phyloP scores from a whole-genome alignment of 2,888 invertebrate genomes.

The Callimorpha dominula region DNA sequence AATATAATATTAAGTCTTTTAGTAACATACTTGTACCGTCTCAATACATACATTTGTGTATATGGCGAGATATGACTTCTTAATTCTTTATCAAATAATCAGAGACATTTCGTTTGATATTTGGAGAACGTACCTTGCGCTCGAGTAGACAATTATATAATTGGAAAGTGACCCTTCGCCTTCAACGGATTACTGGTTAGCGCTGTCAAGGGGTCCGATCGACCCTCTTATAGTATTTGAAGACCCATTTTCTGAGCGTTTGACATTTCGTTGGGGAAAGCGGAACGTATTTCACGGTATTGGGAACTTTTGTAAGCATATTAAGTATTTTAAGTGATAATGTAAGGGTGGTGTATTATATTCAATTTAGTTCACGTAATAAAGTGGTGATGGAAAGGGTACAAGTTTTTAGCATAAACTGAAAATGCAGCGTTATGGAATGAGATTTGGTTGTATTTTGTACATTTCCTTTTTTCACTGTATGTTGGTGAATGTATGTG shows the following conservation, averaged over 20 bases:
- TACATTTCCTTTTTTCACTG: too few species aligned
- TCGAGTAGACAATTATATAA: slow-evolving; percentile 71
- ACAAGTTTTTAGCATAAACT: neutral
- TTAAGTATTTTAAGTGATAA: slow-evolving; percentile 65
- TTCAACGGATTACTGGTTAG: slow-evolving; percentile 80
- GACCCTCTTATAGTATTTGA: slow-evolving; percentile 59
- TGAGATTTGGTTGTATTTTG: too few species aligned
- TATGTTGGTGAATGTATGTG: too few species aligned
- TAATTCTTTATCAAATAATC: slow-evolving; percentile 18
- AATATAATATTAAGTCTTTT: neutral
- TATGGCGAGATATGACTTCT: neutral
- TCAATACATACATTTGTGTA: neutral
- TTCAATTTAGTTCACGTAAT: slow-evolving; percentile 49
- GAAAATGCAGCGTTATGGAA: neutral
- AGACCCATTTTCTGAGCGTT: slow-evolving; percentile 51
- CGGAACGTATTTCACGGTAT: slow-evolving; percentile 73
- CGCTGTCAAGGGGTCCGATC: slow-evolving; percentile 71
- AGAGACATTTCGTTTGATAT: slow-evolving; percentile 53
- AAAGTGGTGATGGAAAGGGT: slow-evolving; percentile 13
- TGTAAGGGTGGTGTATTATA: slow-evolving; percentile 37
- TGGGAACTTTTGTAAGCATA: slow-evolving; percentile 63
- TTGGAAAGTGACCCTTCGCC: slow-evolving; percentile 71
- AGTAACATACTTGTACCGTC: neutral
- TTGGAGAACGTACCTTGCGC: slow-evolving; percentile 60
- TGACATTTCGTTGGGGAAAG: slow-evolving; percentile 73